Conservation (phyloP, 2,888 invertebrate genomes). For the Linyphia triangularis region DNA sequence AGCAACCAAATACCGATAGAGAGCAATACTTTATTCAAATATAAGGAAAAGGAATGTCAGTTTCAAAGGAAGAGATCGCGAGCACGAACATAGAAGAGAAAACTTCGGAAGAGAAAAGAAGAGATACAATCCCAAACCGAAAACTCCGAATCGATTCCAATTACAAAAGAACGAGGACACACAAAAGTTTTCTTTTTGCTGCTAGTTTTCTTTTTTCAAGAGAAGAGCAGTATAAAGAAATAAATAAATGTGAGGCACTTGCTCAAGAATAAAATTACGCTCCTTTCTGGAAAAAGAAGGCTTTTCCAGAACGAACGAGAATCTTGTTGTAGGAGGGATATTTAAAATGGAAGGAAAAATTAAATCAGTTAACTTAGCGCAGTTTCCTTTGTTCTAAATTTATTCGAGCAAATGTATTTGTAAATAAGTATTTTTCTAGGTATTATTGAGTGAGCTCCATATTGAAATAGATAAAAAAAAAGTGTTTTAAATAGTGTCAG, state of each 20-base stretch:
- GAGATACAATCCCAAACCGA: conserved; percentile 44
- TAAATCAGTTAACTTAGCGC: conserved; percentile 49
- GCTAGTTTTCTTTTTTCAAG: neutral
- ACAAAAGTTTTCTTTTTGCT: conserved; percentile 9
- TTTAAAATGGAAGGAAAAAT: conserved; percentile 44
- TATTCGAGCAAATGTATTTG: neutral
- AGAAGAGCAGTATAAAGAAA: conserved; percentile 8
- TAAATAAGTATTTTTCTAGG: neutral
- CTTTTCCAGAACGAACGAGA: conserved; percentile 44
- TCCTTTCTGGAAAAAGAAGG: conserved; percentile 1
- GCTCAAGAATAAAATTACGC: conserved; percentile 8
- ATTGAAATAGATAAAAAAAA: neutral
- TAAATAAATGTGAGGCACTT: conserved; percentile 27
- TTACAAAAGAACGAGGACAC: conserved; percentile 46
- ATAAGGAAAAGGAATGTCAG: too few relatives aligned
- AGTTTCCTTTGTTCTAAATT: neutral
- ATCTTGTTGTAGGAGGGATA: conserved; percentile 45
- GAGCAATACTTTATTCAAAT: too few relatives aligned
- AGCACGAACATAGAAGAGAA: neutral
- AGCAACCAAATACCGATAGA: too few relatives aligned
- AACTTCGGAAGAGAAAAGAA: conserved; percentile 25
- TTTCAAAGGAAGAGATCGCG: neutral
- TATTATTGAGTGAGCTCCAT: neutral
- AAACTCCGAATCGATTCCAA: conserved; percentile 52
- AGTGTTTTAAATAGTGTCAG: too few relatives aligned